Percentiles rank a stretch among this genome's conserved stretches.
Evolutionary conservation across 2,888 invertebrate genomes (phyloP).

Genomic region (Philereme transversata): DNA sequence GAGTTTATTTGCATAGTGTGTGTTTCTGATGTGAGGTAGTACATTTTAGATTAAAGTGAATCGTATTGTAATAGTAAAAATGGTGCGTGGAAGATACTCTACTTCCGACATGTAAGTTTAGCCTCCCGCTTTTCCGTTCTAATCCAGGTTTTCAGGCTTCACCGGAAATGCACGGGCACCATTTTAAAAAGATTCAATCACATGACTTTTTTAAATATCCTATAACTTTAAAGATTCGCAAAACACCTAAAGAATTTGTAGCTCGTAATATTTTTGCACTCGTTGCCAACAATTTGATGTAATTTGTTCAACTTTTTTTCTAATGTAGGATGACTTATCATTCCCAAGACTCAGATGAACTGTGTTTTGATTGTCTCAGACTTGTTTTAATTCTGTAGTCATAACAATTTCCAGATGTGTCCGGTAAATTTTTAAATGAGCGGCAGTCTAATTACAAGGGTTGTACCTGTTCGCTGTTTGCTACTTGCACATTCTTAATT

Average conservation of each 20-base stretch:
- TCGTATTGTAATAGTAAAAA: conserved; percentile 53
- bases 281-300: conserved; percentile 33
- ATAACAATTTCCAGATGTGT: conserved; percentile 22
- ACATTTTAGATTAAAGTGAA: conserved; percentile 40
- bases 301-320: conserved; percentile 19
- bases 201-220: neutral
- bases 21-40: conserved; percentile 54
- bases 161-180: neutral
- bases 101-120: conserved; percentile 76
- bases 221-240: neutral
- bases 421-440: neutral
- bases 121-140: neutral
- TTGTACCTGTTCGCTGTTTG: neutral
- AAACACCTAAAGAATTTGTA: conserved; percentile 16
- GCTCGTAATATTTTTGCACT: conserved; percentile 21
- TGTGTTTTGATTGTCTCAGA: conserved; percentile 33
- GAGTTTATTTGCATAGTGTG: conserved; percentile 61
- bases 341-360: conserved; percentile 25
- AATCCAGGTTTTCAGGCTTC: conserved; percentile 10
- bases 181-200: neutral
- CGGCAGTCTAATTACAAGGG: no score
- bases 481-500: conserved; percentile 4
- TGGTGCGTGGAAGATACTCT: conserved; percentile 80
- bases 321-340: conserved; percentile 21
- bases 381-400: conserved; percentile 34